phyloP scores from a whole-genome alignment of 2,797 vertebrate species.

The Brotula barbata region DNA sequence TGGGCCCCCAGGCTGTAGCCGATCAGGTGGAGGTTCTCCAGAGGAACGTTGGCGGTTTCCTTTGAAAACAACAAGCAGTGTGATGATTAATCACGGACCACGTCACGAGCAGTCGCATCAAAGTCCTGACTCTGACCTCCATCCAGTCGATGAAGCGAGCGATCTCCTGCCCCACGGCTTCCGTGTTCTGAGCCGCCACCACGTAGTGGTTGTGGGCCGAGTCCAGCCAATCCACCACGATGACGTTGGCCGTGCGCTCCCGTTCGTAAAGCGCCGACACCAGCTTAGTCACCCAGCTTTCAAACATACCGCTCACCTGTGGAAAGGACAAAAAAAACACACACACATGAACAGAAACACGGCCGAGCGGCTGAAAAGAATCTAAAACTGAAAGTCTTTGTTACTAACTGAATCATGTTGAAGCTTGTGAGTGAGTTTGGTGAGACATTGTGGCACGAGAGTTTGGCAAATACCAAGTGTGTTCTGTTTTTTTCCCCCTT shows the following conservation, averaged over 20 bases:
- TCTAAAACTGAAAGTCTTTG: no score
- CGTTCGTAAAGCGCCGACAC: constrained; percentile 78
- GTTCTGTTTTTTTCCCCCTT: no score
- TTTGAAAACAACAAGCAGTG: constrained; percentile 32
- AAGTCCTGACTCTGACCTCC: constrained; percentile 68
- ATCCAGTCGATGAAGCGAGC: constrained; percentile 83
- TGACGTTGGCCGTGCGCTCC: constrained; percentile 78
- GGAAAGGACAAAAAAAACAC: not conserved
- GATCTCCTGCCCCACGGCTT: constrained; percentile 77
- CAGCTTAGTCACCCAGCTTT: constrained; percentile 81
- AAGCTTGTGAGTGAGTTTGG: constrained; percentile 11
- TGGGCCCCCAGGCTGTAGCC: constrained; percentile 85
- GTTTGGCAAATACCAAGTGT: constrained; percentile 16
- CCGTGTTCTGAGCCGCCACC: constrained; percentile 79
- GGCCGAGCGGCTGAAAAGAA: no score
- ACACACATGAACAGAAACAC: not conserved
- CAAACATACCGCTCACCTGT: constrained; percentile 82
- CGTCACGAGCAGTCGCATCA: no score
- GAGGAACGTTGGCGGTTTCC: constrained; percentile 75
- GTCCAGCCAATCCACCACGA: constrained; percentile 83
- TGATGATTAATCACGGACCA: no score
- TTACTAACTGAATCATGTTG: constrained; percentile 1
- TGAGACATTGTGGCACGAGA: not conserved
- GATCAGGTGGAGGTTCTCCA: constrained; percentile 81
- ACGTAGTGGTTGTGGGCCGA: constrained; percentile 81